Base-by-base conservation (phyloP, 1,140 invertebrate species). In the Bombus balteatus region DNA sequence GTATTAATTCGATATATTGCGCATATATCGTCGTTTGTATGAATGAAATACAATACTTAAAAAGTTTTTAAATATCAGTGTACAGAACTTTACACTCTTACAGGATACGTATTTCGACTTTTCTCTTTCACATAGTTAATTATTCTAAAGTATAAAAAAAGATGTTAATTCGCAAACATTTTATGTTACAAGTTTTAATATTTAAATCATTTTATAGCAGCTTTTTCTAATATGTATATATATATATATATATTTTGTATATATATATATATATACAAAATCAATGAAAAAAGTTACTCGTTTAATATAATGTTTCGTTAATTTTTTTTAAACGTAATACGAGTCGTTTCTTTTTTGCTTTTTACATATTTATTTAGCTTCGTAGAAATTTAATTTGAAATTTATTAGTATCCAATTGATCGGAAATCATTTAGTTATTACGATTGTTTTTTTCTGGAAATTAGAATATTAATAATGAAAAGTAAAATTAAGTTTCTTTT, bases 21-120 rank as follows among this genome's bases (percentile, higher is more conserved):
- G 65, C 22, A 62, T 43, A 22, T 5, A 43, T 81, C 80, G 80
- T 59, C 28, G 18, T 53, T 53, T 37, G 13, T 25, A 39, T 5
- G 78, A 71, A 71, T 34, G 13, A 59, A 62, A 18, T 5, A 39
- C n/a, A 22, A 18, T 13, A 70, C 34, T 25, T 37, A 66, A 25
- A 28, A 65, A 32, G 18, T 53, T 53, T 39, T 75, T 15, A 22
- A 41, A 78, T 41, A 41, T 41, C 22, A n/a, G 28, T 39, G 15
- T 62, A 70, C 13, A 43, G 10, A 39, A 37, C 70, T 83, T 77
- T 83, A 83, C 74, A 78, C 47, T 78, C 74, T 41, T 77, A 43
- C 66, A 34, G 34, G 9, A 41, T 41, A 83, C 37, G 8, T 22
- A 1, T 22, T 37, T 32, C 12, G 43, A 37, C 28, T 41, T 70